Evolutionary conservation across 2,797 vertebrate genomes (phyloP).

Genomic region (Vireo griseus): DNA sequence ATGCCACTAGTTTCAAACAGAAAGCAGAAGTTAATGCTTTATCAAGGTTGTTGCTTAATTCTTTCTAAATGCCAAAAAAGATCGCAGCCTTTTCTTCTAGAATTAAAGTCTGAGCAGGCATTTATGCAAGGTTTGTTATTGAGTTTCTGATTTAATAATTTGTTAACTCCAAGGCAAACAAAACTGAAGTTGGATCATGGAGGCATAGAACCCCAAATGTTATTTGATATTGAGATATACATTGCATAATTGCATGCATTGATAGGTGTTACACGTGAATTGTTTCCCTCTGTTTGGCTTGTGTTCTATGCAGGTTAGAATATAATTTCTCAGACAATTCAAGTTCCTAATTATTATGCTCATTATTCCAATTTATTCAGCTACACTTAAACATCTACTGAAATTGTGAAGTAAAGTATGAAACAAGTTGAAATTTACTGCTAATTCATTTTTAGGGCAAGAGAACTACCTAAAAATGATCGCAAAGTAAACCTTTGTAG

Average conservation of each 20-base stretch:
- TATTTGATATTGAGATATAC: neutral
- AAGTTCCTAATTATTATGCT: neutral
- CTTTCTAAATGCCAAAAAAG: neutral
- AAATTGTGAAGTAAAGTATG: neutral
- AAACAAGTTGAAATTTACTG: neutral
- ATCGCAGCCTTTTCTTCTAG: neutral
- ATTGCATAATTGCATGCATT: neutral
- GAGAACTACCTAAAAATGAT: neutral
- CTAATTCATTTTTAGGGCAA: neutral
- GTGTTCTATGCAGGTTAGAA: neutral
- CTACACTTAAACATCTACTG: neutral
- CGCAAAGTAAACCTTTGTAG: neutral
- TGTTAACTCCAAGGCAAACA: neutral
- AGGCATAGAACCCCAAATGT: neutral
- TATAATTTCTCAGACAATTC: neutral
- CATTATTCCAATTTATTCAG: neutral
- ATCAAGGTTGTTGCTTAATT: neutral
- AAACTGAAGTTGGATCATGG: neutral
- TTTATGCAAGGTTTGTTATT: neutral
- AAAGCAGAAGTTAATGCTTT: neutral
- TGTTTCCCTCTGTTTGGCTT: neutral
- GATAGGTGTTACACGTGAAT: neutral
- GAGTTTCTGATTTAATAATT: neutral
- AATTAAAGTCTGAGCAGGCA: neutral
- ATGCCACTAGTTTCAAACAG: neutral